Evolutionary conservation across 2,113 vertebrate species (phyloP), one percentile per base, ranked within the genome.

Genomic region (Neomonachus schauinslandi): DNA sequence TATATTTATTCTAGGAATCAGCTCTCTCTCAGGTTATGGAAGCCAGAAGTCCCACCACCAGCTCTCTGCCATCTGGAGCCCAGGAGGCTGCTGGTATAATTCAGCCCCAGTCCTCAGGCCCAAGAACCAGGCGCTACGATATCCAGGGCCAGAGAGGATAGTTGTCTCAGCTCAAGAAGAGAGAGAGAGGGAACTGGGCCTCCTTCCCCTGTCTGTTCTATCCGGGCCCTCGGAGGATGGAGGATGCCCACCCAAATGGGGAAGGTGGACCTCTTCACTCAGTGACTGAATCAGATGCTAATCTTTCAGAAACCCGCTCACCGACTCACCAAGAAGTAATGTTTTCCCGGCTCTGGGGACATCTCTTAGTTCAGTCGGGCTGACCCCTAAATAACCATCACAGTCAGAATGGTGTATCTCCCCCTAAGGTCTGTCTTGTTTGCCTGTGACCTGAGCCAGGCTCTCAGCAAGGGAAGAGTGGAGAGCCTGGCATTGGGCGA

Each of bases 101-200:
- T 74, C 71, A 0, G 28, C 15, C 15, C 26, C 74, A 15, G 39
- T 14, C 31, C 1, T 0, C 4, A 51, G 33, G 46, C 15, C 42
- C 16, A 0, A 21, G 61, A 42, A 12, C 12, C n/a, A 24, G 49
- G 49, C 5, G 0, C n/a, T 15, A 26, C 5, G 0, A 22, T 1
- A 22, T 22, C 61, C 5, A 10, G 46, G 46, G 33, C 24, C 22
- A 22, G 31, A n/a, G 89, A 33, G 3, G 22, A 21, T 8, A 7
- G 33, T 0, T 1, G 0, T 53, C 33, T 6, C 24, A 21, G 46
- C 11, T 15, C 42, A 18, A 24, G 42, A 24, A 16, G 31, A 24
- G 15, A 39, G 55, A 42, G 57, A n/a, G 31, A 24, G 0, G 22
- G 57, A 59, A n/a, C 5, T 2, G 33, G 28, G 4, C 11, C 18